Evolutionary conservation across 2,888 invertebrate species (phyloP), one percentile per base, ranked within the genome.

Genomic region (Lasioglossum malachurum): DNA sequence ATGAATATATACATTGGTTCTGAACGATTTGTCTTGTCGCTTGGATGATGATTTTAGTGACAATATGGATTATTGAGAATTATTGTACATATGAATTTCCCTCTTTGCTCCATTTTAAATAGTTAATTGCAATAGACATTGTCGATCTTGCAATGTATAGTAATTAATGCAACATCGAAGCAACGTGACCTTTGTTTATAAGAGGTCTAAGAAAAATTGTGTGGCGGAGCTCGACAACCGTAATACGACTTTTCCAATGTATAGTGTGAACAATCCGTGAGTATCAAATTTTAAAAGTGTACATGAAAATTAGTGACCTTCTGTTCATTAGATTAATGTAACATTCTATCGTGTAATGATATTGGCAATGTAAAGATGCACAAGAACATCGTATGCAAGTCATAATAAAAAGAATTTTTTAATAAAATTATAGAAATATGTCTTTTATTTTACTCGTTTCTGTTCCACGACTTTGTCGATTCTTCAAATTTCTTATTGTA

Each of bases 381-480:
- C 92, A 93, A 89, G 81, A 92, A 88, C 91, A 87, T 91, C 83
- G 84, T 88, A 88, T 89, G 83, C 85, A 85, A 92, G 85, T 91
- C 89, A 90, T 91, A 93, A 93, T 93, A 93, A 93, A 92, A 91
- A 90, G 75, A 84, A 92, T 92, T 93, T 93, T 93, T 92, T 92
- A 93, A 93, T 90, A 91, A 93, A 92, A 86, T 60, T 35, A 44
- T 73, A 35, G 69, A 44, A 81, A 35, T 84, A 35, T 84, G 86
- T 90, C 38, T 67, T 84, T 89, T 27, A 87, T 82, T 87, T 86
- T 79, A 72, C 41, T 64, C 73, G 41, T 64, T 82, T 60, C 71
- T 12, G 41, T 80, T 83, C 76, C 71, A 71, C 57, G 72, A 71
- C 49, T 77, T 71, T 77, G 46, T 49, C 27, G 46, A 8, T 72